These are phyloP conservation scores for Sylvilagus bachmani DNA, from an alignment of 2,113 vertebrate genomes.

Conservation along the genomic window DNA sequence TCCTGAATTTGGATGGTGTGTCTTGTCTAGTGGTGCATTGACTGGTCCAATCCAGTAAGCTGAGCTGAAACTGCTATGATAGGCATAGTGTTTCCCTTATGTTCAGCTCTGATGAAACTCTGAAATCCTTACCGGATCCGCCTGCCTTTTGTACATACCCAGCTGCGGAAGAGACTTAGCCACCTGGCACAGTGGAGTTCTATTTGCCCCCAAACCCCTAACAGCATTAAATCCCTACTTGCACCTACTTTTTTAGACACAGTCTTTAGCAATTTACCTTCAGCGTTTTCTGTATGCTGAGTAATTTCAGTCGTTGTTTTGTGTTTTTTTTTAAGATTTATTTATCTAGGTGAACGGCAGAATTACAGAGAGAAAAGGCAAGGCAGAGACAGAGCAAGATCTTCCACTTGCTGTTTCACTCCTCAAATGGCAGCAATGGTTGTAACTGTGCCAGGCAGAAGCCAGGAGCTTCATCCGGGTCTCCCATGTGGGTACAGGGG, in stretches of 20 bases:
- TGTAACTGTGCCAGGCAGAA: too few relatives aligned
- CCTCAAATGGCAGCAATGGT: too few relatives aligned
- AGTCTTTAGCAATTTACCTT: slow-evolving; percentile 19
- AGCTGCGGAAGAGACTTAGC: not conserved
- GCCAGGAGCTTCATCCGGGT: too few relatives aligned
- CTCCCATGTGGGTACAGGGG: too few relatives aligned
- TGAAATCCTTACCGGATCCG: not conserved
- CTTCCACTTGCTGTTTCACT: too few relatives aligned
- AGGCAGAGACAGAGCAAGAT: too few relatives aligned
- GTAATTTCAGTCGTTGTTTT: slow-evolving; percentile 14
- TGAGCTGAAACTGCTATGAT: slow-evolving; percentile 32
- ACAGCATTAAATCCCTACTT: not conserved
- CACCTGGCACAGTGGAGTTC: not conserved
- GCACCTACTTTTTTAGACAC: not conserved
- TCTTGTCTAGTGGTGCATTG: slow-evolving; percentile 10
- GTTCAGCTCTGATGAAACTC: slow-evolving; percentile 8
- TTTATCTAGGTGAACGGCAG: too few relatives aligned
- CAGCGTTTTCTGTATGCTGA: not conserved
- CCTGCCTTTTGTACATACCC: not conserved
- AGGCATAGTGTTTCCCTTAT: slow-evolving; percentile 13
- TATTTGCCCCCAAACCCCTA: not conserved
- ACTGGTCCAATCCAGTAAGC: not conserved
- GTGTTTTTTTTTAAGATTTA: too few relatives aligned
- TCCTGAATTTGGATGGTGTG: not conserved
- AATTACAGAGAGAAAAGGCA: too few relatives aligned